Conservation (phyloP, 2,797 vertebrate genomes). For the Jordanella pulchra region DNA sequence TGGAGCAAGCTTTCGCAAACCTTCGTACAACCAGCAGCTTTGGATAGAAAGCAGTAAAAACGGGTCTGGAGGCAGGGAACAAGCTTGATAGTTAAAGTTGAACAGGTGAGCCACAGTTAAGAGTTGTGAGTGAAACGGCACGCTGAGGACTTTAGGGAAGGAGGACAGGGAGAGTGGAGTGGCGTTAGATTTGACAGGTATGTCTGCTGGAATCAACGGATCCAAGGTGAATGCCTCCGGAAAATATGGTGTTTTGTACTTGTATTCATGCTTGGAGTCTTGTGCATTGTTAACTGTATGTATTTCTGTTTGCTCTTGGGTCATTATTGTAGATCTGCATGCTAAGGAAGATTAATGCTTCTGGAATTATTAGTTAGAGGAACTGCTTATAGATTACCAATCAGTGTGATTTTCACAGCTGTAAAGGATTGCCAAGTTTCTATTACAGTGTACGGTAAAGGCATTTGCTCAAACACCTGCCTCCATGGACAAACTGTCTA, state of each 20-base stretch:
- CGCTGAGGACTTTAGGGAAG: slow-evolving; percentile 41
- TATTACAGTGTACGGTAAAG: slow-evolving; percentile 36
- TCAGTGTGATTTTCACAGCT: slow-evolving; percentile 30
- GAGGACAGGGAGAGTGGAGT: slow-evolving; percentile 45
- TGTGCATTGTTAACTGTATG: slow-evolving; percentile 14
- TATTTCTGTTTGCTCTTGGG: slow-evolving; percentile 18
- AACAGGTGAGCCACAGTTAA: slow-evolving; percentile 66
- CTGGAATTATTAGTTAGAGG: slow-evolving; percentile 29
- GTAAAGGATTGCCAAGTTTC: slow-evolving; percentile 27
- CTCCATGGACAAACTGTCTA: not conserved
- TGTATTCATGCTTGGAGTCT: not conserved
- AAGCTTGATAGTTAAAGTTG: slow-evolving; percentile 55
- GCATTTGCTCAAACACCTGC: slow-evolving; percentile 47
- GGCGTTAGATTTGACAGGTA: slow-evolving; percentile 67
- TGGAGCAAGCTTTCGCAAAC: slow-evolving; percentile 62
- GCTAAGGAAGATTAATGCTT: slow-evolving; percentile 25
- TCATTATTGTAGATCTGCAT: slow-evolving; percentile 17
- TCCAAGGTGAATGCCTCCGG: slow-evolving; percentile 39
- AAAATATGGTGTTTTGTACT: slow-evolving; percentile 4
- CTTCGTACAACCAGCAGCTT: slow-evolving; percentile 59
- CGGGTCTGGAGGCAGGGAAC: slow-evolving; percentile 21
- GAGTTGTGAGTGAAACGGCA: slow-evolving; percentile 14
- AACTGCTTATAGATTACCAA: slow-evolving; percentile 6
- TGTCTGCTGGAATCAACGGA: slow-evolving; percentile 47
- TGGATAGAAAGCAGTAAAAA: slow-evolving; percentile 33